Evolutionary conservation across 2,113 vertebrate genomes (phyloP).

Genomic region (Onychostoma macrolepis): DNA sequence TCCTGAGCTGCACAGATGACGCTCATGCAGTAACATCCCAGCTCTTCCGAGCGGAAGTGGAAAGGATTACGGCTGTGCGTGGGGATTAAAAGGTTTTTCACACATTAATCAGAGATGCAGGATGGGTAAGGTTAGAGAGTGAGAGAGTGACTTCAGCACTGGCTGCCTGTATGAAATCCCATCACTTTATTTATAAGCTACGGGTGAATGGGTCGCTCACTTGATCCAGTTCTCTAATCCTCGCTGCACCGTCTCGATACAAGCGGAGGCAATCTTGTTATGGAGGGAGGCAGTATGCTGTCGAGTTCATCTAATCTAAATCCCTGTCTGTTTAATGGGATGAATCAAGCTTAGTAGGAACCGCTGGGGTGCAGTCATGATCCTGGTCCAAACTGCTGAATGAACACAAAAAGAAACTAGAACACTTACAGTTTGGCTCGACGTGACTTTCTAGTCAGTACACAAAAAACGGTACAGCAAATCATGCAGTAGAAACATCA

Average conservation of each 20-base stretch:
- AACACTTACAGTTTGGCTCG: not conserved
- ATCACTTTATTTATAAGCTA: constrained; percentile 36
- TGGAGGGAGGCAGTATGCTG: constrained; percentile 25
- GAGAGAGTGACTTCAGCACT: not conserved
- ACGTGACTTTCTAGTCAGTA: not conserved
- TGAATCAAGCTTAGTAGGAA: constrained; percentile 36
- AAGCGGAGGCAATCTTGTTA: constrained; percentile 17
- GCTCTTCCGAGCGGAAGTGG: not conserved
- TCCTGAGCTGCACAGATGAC: constrained; percentile 33
- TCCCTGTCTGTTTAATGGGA: constrained; percentile 44
- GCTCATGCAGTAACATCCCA: constrained; percentile 35
- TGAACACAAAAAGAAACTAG: not conserved
- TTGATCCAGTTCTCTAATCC: constrained; percentile 14
- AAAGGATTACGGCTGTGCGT: not conserved
- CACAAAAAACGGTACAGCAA: constrained; percentile 3
- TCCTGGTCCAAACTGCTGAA: not conserved
- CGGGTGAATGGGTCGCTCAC: constrained; percentile 13
- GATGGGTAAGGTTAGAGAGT: constrained; percentile 26
- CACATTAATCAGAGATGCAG: constrained; percentile 25
- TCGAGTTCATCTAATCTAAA: constrained; percentile 31
- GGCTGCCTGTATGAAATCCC: constrained; percentile 21
- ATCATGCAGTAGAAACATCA: not conserved
- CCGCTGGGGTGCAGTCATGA: constrained; percentile 34
- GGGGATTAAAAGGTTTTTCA: constrained; percentile 34
- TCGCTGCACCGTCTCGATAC: not conserved